Evolutionary conservation across 2,113 vertebrate species (phyloP).

Genomic region (Zosterops japonicus): DNA sequence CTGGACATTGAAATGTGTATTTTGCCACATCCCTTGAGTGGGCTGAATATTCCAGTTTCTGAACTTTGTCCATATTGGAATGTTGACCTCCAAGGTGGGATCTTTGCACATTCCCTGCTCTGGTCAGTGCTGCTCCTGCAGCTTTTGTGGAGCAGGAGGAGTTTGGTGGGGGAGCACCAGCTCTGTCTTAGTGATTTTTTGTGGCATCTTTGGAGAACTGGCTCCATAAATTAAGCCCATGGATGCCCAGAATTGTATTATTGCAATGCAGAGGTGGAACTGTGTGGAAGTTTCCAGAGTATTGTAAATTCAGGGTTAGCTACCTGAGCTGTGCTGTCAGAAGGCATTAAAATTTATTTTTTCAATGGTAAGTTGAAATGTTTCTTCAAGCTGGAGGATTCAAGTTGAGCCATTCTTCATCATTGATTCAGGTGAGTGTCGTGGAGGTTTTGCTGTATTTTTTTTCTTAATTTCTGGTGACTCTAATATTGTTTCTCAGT

Average conservation of each 20-base stretch:
- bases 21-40: background rate
- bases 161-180: background rate
- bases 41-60: background rate
- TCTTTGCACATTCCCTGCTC: background rate
- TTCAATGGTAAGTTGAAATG: slow-evolving; percentile 45
- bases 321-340: background rate
- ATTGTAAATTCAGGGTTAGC: background rate
- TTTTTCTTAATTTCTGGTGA: background rate
- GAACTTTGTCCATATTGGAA: background rate
- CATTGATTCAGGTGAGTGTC: slow-evolving; percentile 1
- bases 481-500: slow-evolving; percentile 8
- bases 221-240: background rate
- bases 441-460: background rate
- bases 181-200: background rate
- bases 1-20: background rate
- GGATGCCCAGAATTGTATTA: background rate
- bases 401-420: slow-evolving; percentile 32
- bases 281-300: background rate
- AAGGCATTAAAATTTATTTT: background rate
- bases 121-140: background rate
- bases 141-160: background rate
- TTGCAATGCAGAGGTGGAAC: background rate
- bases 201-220: background rate
- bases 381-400: slow-evolving; percentile 46
- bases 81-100: background rate